Percentiles rank a stretch among this genome's conserved stretches.
Conservation (phyloP, 2,113 vertebrate genomes). For the Hymenochirus boettgeri region DNA sequence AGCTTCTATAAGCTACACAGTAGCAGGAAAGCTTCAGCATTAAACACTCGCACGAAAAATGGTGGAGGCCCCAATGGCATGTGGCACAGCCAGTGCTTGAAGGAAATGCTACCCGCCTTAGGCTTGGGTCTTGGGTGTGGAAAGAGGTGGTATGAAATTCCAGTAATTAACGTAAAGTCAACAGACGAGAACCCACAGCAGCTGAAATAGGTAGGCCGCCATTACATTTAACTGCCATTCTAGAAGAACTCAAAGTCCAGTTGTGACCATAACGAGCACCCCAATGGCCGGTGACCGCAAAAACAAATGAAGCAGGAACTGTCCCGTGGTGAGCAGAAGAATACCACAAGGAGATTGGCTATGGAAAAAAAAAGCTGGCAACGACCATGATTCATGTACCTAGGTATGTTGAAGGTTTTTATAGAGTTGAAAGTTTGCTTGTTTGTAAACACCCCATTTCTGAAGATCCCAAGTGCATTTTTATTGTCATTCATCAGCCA, state of each 20-base stretch:
- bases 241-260: conserved; percentile 85
- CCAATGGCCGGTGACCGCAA: conserved; percentile 80
- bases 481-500: conserved; percentile 81
- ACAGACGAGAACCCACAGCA: conserved; percentile 85
- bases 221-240: conserved; percentile 92
- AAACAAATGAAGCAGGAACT: conserved; percentile 86
- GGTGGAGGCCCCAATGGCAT: conserved; percentile 77
- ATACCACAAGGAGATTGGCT: conserved; percentile 77
- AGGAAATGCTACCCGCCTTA: conserved; percentile 88
- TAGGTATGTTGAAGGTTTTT: conserved; percentile 86
- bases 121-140: conserved; percentile 85
- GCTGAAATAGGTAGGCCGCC: conserved; percentile 89
- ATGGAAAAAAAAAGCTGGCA: conserved; percentile 82
- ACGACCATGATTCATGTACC: conserved; percentile 83
- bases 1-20: conserved; percentile 81
- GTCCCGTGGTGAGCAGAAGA: conserved; percentile 88
- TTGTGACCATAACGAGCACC: conserved; percentile 82
- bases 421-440: conserved; percentile 80
- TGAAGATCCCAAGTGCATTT: conserved; percentile 76
- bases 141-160: conserved; percentile 88
- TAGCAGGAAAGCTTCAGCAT: conserved; percentile 92
- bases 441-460: conserved; percentile 87
- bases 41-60: conserved; percentile 86
- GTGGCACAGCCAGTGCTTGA: conserved; percentile 91
- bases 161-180: conserved; percentile 88